phyloP scores from a whole-genome alignment of 1,140 invertebrate species.

The Luehdorfia chinensis region DNA sequence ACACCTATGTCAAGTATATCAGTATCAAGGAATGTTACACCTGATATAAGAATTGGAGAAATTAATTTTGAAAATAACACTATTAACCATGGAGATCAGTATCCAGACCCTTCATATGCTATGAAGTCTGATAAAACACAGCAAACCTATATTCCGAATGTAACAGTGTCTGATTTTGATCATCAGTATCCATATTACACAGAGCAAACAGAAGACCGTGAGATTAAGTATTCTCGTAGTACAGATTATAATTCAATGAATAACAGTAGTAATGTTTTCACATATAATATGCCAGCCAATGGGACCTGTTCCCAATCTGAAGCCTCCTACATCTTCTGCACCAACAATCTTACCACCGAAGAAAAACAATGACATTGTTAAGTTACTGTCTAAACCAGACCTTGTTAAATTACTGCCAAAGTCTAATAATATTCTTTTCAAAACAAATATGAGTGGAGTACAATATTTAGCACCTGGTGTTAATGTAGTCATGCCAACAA shows the following conservation, averaged over 20 bases:
- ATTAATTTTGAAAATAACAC: constrained; percentile 53
- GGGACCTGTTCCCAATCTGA: constrained; percentile 27
- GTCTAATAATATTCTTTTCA: constrained; percentile 57
- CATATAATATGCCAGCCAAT: constrained; percentile 48
- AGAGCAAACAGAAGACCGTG: constrained; percentile 56
- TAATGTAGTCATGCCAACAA: constrained; percentile 60
- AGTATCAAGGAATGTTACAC: constrained; percentile 49
- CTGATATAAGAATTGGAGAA: constrained; percentile 53
- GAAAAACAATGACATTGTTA: constrained; percentile 40
- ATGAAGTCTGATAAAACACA: constrained; percentile 57
- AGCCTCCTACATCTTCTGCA: constrained; percentile 33
- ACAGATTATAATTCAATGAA: constrained; percentile 56
- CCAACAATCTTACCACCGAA: constrained; percentile 32
- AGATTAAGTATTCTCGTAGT: constrained; percentile 66
- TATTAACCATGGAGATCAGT: constrained; percentile 30
- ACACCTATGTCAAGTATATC: constrained; percentile 39
- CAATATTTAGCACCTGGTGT: constrained; percentile 58
- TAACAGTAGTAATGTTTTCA: constrained; percentile 41
- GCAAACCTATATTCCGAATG: constrained; percentile 37
- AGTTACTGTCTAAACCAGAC: constrained; percentile 57
- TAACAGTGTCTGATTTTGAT: constrained; percentile 45
- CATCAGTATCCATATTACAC: constrained; percentile 49
- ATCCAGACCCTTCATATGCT: constrained; percentile 40
- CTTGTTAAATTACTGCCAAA: constrained; percentile 60
- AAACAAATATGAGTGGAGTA: constrained; percentile 54